Percentiles rank a stretch among this genome's conserved stretches.
Conservation (phyloP, 1,140 invertebrate species). For the Orchestia grillus region DNA sequence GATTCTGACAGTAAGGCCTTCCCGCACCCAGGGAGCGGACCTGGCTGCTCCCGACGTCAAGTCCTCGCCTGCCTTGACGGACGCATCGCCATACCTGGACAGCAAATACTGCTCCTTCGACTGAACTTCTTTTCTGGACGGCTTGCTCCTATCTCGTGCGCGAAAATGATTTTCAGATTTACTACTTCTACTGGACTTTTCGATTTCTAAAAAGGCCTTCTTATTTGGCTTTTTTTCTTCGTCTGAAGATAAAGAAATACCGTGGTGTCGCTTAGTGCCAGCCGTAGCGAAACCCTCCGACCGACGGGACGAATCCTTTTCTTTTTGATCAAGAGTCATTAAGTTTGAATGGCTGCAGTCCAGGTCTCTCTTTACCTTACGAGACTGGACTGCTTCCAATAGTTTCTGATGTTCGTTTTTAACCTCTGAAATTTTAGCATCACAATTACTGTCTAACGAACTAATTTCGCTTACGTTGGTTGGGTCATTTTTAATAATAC, state of each 20-base stretch:
- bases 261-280: neutral
- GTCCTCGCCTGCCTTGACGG: neutral
- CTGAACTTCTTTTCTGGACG: neutral
- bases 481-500: neutral
- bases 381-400: neutral
- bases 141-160: neutral
- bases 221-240: neutral
- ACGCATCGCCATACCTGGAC: neutral
- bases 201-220: neutral
- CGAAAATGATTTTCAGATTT: neutral
- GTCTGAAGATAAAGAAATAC: neutral
- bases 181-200: neutral
- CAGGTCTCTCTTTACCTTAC: neutral
- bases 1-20: conserved; percentile 71
- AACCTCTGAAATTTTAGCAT: neutral
- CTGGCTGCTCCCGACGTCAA: neutral
- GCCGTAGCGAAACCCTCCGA: neutral
- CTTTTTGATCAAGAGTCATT: neutral
- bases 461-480: neutral
- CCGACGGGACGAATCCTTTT: neutral
- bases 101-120: conserved; percentile 4
- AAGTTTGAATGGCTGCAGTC: neutral
- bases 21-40: conserved; percentile 69
- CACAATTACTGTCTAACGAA: neutral
- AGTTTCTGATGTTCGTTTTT: neutral